phyloP scores from a whole-genome alignment of 2,113 vertebrate species.

The Pristiophorus japonicus region DNA sequence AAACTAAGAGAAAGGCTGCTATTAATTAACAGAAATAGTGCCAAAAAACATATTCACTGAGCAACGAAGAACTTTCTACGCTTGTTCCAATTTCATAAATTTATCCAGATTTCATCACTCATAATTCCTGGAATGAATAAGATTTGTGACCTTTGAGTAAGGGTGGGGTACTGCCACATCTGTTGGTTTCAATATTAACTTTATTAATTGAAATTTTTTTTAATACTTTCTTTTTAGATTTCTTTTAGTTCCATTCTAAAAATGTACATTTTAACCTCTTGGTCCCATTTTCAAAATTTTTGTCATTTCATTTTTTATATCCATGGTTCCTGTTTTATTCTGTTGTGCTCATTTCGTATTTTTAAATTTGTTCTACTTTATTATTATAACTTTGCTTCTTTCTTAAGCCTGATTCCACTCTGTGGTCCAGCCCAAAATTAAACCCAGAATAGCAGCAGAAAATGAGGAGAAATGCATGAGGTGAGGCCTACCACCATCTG shows the following conservation, averaged over 20 bases:
- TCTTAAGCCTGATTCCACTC: neutral
- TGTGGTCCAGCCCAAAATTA: neutral
- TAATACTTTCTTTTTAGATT: neutral
- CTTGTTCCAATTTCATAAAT: neutral
- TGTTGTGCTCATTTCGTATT: neutral
- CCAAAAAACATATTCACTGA: neutral
- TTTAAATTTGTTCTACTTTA: neutral
- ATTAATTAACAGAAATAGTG: neutral
- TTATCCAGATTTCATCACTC: neutral
- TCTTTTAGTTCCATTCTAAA: neutral
- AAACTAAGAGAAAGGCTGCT: conserved; percentile 3
- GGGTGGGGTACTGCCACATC: neutral
- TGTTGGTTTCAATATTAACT: neutral
- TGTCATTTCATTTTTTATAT: neutral
- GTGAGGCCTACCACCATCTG: neutral
- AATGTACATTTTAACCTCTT: neutral
- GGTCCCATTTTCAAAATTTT: neutral
- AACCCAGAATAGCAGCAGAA: neutral
- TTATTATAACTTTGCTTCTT: neutral
- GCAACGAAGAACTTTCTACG: neutral
- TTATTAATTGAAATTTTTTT: neutral
- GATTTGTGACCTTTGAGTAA: neutral
- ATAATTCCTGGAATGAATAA: neutral
- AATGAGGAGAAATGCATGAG: too few species aligned
- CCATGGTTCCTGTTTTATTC: neutral